These are phyloP conservation scores for Drosophila anomelani DNA, from an alignment of 2,888 invertebrate genomes.

Conservation along the genomic window DNA sequence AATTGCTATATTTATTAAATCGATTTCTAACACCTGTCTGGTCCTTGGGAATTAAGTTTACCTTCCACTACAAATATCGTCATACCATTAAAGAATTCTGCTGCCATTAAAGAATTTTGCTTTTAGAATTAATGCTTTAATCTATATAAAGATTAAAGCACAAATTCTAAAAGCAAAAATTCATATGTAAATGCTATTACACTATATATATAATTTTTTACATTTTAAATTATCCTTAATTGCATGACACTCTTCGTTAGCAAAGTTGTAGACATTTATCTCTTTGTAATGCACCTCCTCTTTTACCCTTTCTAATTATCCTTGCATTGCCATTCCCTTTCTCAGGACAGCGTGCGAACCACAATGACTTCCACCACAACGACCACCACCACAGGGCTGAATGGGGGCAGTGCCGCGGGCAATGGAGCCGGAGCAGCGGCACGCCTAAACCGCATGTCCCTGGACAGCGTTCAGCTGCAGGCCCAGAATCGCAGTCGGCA, in stretches of 20 bases:
- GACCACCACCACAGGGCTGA: constrained; percentile 63
- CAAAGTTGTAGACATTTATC: not conserved
- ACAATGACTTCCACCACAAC: constrained; percentile 75
- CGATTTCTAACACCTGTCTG: not conserved
- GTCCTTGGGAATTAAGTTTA: not conserved
- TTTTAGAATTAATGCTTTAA: no score
- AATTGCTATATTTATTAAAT: not conserved
- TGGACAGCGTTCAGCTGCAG: constrained; percentile 80
- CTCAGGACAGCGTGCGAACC: constrained; percentile 83
- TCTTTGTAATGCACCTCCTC: constrained; percentile 61
- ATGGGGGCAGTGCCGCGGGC: constrained; percentile 56
- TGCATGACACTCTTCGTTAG: not conserved
- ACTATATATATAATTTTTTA: not conserved
- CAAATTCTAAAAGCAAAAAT: no score
- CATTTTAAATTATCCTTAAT: not conserved
- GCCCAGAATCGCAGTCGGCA: constrained; percentile 74
- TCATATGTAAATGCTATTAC: no score
- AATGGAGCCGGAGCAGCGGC: constrained; percentile 51
- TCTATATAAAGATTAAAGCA: not conserved
- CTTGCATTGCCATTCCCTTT: constrained; percentile 66
- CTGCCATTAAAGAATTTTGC: no score
- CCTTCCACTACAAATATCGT: not conserved
- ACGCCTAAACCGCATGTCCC: constrained; percentile 80
- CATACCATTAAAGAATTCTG: not conserved
- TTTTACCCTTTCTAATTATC: constrained; percentile 47